Base-by-base conservation (phyloP, 2,797 vertebrate species). In the Acanthiza pusilla region DNA sequence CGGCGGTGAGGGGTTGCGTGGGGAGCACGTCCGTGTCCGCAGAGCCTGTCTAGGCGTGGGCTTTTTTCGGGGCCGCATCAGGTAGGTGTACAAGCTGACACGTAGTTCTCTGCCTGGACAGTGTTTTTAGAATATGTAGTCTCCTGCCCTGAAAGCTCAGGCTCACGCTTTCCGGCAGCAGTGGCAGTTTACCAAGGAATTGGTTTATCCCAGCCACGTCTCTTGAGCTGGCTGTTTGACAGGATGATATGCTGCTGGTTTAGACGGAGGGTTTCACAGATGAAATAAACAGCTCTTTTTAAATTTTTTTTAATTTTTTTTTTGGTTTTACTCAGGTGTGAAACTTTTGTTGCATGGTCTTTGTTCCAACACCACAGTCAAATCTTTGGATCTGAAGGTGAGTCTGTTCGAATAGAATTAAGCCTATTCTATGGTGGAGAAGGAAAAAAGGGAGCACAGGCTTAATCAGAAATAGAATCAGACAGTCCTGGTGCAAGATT, bases 311-410 rank as follows among this genome's bases (percentile, higher is more conserved):
- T 34, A 26, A 50, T 17, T 45, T n/a, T 45, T 22, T 48, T 16
- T 47, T 34, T 29, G 48, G 13, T 45, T 27, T 58, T 81, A 10
- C 89, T 54, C 96, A 99, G 99, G 98, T 88, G 96, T 97, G 61
- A 98, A 97, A 48, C 96, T 98, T 51, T 96, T 99, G 55, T 96
- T 99, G 67, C 97, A 96, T 45, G 99, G 99, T 40, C 98, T 99
- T 84, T 98, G 98, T 79, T 92, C 96, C 68, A 99, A 99, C 96
- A 98, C 98, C 15, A 97, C 97, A 5, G 94, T 99, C 27, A 98
- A 98, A 96, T 95, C 96, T 62, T 97, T 99, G 93, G 98, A 99
- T 97, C 93, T 99, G 47, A 99, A 99, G 99, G 99, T 99, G 97
- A 95, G 96, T 87, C 30, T 68, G 20, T 42, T 77, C 1, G 2